These are phyloP conservation scores for Elmis aenea DNA, from an alignment of 2,888 invertebrate genomes.

Conservation along the genomic window DNA sequence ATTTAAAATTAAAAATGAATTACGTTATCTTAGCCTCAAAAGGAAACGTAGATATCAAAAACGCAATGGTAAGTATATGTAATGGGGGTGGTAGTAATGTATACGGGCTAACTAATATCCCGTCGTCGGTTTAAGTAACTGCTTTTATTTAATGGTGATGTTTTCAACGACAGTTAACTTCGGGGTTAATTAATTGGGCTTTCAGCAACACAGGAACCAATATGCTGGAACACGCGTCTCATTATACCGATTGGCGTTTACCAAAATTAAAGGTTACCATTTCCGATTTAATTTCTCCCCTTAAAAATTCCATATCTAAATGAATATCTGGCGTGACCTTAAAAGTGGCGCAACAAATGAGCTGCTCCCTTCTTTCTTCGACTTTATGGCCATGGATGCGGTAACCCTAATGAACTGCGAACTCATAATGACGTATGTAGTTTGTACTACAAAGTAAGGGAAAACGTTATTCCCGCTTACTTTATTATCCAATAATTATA, in stretches of 20 bases:
- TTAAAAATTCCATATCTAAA: slow-evolving; percentile 31
- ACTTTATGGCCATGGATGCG: slow-evolving; percentile 22
- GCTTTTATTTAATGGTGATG: neutral
- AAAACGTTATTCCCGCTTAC: too few species aligned
- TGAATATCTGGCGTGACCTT: slow-evolving; percentile 34
- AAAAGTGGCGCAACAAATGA: slow-evolving; percentile 30
- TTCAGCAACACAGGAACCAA: too few species aligned
- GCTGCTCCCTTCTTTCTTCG: slow-evolving; percentile 23
- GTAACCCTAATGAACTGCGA: slow-evolving; percentile 36
- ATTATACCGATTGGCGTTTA: slow-evolving; percentile 23
- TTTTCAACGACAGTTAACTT: too few species aligned
- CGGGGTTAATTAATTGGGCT: too few species aligned
- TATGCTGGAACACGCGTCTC: slow-evolving; percentile 23
- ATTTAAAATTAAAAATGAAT: too few species aligned
- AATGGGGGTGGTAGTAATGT: too few species aligned
- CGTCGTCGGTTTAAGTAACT: too few species aligned
- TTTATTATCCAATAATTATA: too few species aligned
- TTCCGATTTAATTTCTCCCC: slow-evolving; percentile 19
- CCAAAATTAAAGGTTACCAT: slow-evolving; percentile 21
- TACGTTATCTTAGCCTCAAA: too few species aligned
- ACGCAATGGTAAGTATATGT: too few species aligned
- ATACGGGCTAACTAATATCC: too few species aligned
- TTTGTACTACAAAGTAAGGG: slow-evolving; percentile 15
- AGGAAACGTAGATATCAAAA: too few species aligned
- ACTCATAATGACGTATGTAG: slow-evolving; percentile 34